These are phyloP conservation scores for Apus apus DNA, from an alignment of 2,113 vertebrate species.

Conservation along the genomic window DNA sequence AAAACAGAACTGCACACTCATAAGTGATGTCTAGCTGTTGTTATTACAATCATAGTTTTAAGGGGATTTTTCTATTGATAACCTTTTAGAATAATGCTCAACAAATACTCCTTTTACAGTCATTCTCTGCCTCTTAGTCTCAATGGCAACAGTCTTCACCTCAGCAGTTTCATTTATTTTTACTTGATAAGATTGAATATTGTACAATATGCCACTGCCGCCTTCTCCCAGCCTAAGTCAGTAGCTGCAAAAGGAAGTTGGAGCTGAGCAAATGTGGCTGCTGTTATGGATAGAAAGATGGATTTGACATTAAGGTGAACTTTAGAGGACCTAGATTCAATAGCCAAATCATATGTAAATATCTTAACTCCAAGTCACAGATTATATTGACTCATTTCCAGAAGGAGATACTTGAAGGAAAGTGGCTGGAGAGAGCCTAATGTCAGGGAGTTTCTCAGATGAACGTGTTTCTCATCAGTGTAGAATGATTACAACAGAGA, in stretches of 20 bases:
- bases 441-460: background rate
- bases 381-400: background rate
- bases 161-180: background rate
- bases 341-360: background rate
- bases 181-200: background rate
- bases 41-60: background rate
- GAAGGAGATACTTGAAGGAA: background rate
- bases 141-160: background rate
- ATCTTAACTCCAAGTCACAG: background rate
- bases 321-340: background rate
- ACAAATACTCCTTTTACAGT: background rate
- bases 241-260: background rate
- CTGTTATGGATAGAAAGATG: background rate
- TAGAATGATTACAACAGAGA: background rate
- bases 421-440: background rate
- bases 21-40: background rate
- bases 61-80: background rate
- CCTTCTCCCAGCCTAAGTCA: background rate
- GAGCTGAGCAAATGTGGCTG: background rate
- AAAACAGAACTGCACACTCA: background rate
- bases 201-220: background rate
- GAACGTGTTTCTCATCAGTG: background rate
- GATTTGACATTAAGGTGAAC: background rate
- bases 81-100: background rate
- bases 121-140: background rate